phyloP scores from a whole-genome alignment of 2,797 vertebrate species.

The Lemur catta region DNA sequence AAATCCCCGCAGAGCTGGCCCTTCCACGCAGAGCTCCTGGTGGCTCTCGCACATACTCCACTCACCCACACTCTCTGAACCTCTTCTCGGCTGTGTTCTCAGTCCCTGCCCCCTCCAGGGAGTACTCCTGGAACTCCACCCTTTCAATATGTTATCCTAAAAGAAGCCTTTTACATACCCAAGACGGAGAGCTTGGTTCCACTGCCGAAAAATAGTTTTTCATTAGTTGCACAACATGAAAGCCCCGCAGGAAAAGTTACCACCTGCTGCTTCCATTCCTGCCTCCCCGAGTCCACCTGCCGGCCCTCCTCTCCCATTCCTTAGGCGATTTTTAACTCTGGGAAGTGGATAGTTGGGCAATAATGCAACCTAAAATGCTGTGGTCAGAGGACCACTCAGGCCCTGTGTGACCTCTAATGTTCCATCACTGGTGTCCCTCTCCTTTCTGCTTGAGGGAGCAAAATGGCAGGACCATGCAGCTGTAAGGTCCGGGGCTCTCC shows the following conservation, averaged over 20 bases:
- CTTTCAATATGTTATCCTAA: accelerated
- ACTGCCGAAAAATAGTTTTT: slow-evolving; percentile 51
- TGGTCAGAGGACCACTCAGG: background rate
- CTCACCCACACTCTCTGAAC: background rate
- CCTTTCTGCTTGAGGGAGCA: background rate
- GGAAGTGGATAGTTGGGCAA: no score
- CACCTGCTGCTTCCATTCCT: background rate
- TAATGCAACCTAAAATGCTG: accelerated
- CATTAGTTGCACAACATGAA: slow-evolving; percentile 65
- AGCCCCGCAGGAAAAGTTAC: slow-evolving; percentile 64
- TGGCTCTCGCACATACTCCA: accelerated
- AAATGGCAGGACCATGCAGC: accelerated
- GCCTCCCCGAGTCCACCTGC: background rate
- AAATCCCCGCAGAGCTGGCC: background rate
- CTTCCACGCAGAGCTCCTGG: background rate
- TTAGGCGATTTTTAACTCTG: background rate
- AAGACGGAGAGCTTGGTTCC: slow-evolving; percentile 80
- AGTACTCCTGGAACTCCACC: accelerated
- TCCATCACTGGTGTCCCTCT: background rate
- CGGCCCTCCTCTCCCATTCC: background rate
- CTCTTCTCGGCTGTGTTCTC: background rate
- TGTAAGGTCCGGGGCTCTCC: background rate
- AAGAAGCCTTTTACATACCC: slow-evolving; percentile 71
- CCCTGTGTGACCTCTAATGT: accelerated
- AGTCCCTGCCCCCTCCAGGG: background rate